Evolutionary conservation across 2,797 vertebrate genomes (phyloP).

Genomic region (Lindbergichthys nudifrons): DNA sequence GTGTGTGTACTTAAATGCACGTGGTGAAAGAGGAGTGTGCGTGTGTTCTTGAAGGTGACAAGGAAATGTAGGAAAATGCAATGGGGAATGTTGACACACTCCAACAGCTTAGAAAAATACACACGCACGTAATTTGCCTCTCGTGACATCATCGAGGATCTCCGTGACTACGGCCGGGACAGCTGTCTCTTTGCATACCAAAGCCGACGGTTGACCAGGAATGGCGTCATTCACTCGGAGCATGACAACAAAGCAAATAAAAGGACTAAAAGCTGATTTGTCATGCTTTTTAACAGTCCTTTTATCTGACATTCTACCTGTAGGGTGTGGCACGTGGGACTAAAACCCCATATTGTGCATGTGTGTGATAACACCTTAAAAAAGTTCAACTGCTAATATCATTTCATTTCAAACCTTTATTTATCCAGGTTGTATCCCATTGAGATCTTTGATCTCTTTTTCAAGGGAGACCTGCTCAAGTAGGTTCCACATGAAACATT

Average conservation of each 20-base stretch:
- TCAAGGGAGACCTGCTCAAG: too few species aligned
- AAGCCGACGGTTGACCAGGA: constrained; percentile 47
- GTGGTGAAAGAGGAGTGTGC: constrained; percentile 11
- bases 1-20: background rate
- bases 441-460: too few species aligned
- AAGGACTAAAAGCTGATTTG: constrained; percentile 11
- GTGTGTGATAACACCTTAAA: background rate
- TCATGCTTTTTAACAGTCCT: background rate
- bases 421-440: too few species aligned
- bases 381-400: background rate
- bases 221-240: constrained; percentile 52
- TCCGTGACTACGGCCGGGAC: constrained; percentile 45
- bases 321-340: background rate
- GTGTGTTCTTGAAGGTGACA: constrained; percentile 20
- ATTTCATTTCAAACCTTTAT: too few species aligned
- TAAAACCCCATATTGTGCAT: background rate
- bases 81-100: constrained; percentile 36
- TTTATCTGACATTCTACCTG: background rate
- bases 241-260: constrained; percentile 50
- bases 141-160: constrained; percentile 48
- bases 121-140: constrained; percentile 40
- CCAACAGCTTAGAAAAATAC: constrained; percentile 19
- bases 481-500: too few species aligned
- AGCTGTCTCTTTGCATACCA: constrained; percentile 67
- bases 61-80: constrained; percentile 43